These are phyloP conservation scores for Sinocyclocheilus anshuiensis DNA, from an alignment of 2,113 vertebrate genomes.

Conservation along the genomic window DNA sequence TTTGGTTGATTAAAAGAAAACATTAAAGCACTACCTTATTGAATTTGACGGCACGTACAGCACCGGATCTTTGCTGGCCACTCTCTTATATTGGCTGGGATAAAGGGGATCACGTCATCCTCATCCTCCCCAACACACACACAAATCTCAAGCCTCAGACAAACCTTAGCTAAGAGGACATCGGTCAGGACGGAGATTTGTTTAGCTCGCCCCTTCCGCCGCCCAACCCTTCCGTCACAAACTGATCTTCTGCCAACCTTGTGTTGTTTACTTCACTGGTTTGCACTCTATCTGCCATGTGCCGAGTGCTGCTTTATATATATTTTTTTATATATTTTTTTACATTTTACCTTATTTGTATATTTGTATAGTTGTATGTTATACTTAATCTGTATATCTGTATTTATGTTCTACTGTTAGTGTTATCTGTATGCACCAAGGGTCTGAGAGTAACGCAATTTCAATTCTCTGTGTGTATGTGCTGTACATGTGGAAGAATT, in stretches of 20 bases:
- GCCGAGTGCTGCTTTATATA: too few species aligned
- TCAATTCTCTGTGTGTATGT: too few species aligned
- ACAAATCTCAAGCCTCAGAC: constrained; percentile 64
- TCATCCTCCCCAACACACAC: constrained; percentile 58
- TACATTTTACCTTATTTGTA: too few species aligned
- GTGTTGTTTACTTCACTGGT: too few species aligned
- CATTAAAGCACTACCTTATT: constrained; percentile 84
- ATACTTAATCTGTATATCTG: too few species aligned
- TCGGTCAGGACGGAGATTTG: constrained; percentile 74
- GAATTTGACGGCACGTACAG: constrained; percentile 82
- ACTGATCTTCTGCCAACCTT: constrained; percentile 68
- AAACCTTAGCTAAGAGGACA: constrained; percentile 75
- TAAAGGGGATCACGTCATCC: constrained; percentile 80
- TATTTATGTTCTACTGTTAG: too few species aligned
- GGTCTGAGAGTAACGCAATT: too few species aligned
- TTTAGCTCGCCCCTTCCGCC: constrained; percentile 61
- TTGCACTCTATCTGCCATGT: too few species aligned
- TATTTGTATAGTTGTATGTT: too few species aligned
- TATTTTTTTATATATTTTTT: too few species aligned
- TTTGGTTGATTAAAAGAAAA: constrained; percentile 87
- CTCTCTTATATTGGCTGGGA: constrained; percentile 82
- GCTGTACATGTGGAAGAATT: too few species aligned
- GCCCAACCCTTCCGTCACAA: constrained; percentile 46
- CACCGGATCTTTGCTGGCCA: constrained; percentile 78
- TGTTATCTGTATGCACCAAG: too few species aligned